Evolutionary conservation across 2,888 invertebrate genomes (phyloP).

Genomic region (Sialis lutaria): DNA sequence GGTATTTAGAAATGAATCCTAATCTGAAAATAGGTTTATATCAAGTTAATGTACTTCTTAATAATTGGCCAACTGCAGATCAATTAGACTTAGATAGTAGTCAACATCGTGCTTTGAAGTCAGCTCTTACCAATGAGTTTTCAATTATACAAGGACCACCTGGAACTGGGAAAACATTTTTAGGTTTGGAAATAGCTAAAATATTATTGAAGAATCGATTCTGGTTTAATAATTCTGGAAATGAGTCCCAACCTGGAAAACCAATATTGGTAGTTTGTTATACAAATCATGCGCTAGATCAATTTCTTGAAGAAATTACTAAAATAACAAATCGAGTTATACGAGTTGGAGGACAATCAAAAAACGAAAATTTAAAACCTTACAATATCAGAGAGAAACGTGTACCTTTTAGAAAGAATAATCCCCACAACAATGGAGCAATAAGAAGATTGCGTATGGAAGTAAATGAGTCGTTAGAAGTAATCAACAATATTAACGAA

Average conservation of each 20-base stretch:
- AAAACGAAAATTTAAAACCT: constrained; percentile 32
- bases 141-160: constrained; percentile 75
- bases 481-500: not conserved
- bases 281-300: constrained; percentile 77
- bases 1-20: constrained; percentile 3
- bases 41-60: not conserved
- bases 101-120: constrained; percentile 47
- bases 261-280: constrained; percentile 66
- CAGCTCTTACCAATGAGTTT: constrained; percentile 53
- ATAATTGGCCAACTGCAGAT: constrained; percentile 28
- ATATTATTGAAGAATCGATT: constrained; percentile 37
- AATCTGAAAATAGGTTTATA: constrained; percentile 1
- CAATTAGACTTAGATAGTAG: constrained; percentile 39
- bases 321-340: constrained; percentile 38
- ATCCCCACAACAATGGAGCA: constrained; percentile 20
- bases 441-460: constrained; percentile 21
- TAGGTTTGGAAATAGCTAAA: constrained; percentile 58
- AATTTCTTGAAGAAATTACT: constrained; percentile 57
- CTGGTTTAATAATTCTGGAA: constrained; percentile 17
- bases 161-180: constrained; percentile 72
- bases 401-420: constrained; percentile 8
- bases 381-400: constrained; percentile 30
- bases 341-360: constrained; percentile 52
- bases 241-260: too few species aligned
- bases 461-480: not conserved